These are phyloP conservation scores for Dolichopus griseipennis DNA, from an alignment of 2,888 invertebrate species.

Conservation along the genomic window DNA sequence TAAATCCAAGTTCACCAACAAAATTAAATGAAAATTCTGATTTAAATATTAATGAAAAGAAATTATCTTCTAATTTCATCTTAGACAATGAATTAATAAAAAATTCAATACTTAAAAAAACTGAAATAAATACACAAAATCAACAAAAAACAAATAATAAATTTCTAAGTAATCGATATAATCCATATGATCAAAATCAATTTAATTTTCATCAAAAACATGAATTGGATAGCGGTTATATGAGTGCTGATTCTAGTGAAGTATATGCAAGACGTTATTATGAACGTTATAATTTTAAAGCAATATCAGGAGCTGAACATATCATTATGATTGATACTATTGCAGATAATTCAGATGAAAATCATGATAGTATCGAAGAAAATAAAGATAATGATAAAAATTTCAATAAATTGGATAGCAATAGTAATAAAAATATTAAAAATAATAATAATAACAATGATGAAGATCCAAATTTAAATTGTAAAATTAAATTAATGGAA, in stretches of 20 bases:
- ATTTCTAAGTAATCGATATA: background rate
- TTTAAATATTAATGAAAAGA: slow-evolving; percentile 37
- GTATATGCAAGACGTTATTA: slow-evolving; percentile 48
- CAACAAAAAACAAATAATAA: background rate
- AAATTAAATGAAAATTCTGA: slow-evolving; percentile 27
- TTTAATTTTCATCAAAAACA: slow-evolving; percentile 34
- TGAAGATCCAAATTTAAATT: background rate
- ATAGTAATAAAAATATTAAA: slow-evolving; percentile 20
- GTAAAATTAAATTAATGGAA: background rate
- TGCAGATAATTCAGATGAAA: slow-evolving; percentile 34
- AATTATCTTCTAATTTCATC: slow-evolving; percentile 31
- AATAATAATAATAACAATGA: slow-evolving; percentile 14
- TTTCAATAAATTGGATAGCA: slow-evolving; percentile 11
- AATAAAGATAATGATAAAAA: background rate
- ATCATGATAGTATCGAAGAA: slow-evolving; percentile 18
- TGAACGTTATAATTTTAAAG: slow-evolving; percentile 41
- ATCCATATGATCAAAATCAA: background rate
- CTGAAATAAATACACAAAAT: background rate
- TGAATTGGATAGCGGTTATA: slow-evolving; percentile 71
- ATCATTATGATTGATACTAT: slow-evolving; percentile 36
- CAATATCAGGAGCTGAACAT: slow-evolving; percentile 33
- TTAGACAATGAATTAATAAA: too few relatives aligned
- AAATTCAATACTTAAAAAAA: background rate
- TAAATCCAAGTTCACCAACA: slow-evolving; percentile 31
- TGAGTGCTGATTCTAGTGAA: slow-evolving; percentile 71